Evolutionary conservation across 1,140 invertebrate species (phyloP).

Genomic region (Hylyphantes graminicola): DNA sequence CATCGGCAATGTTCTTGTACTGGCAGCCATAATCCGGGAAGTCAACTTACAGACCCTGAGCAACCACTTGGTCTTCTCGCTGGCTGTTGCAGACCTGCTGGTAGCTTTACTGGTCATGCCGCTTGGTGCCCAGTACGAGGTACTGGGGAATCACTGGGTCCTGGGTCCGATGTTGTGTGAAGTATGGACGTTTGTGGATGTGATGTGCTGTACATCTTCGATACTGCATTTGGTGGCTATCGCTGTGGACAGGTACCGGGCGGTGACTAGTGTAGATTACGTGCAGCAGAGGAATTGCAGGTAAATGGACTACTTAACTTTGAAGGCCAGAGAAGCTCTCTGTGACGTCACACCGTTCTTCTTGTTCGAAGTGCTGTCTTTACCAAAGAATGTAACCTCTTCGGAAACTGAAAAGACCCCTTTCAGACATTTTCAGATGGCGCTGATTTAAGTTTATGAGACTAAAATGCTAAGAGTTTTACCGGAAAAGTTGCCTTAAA

Average conservation of each 20-base stretch:
- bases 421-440: no score
- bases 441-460: no score
- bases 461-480: no score
- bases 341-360: no score
- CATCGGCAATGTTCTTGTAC: conserved; percentile 91
- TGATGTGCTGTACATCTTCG: conserved; percentile 87
- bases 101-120: conserved; percentile 91
- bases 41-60: conserved; percentile 86
- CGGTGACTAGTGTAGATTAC: conserved; percentile 94
- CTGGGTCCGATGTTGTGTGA: conserved; percentile 88
- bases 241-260: conserved; percentile 92
- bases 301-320: no score
- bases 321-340: no score
- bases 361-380: no score
- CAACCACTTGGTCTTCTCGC: conserved; percentile 86
- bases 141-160: conserved; percentile 80
- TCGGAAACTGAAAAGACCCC: no score
- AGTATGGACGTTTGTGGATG: conserved; percentile 92
- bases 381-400: no score
- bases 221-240: conserved; percentile 94
- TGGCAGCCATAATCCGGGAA: conserved; percentile 90
- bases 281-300: conserved; percentile 84
- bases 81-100: conserved; percentile 86
- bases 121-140: conserved; percentile 83
- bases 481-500: no score